phyloP scores from a whole-genome alignment of 1,140 invertebrate species.

The Tribolium madens region DNA sequence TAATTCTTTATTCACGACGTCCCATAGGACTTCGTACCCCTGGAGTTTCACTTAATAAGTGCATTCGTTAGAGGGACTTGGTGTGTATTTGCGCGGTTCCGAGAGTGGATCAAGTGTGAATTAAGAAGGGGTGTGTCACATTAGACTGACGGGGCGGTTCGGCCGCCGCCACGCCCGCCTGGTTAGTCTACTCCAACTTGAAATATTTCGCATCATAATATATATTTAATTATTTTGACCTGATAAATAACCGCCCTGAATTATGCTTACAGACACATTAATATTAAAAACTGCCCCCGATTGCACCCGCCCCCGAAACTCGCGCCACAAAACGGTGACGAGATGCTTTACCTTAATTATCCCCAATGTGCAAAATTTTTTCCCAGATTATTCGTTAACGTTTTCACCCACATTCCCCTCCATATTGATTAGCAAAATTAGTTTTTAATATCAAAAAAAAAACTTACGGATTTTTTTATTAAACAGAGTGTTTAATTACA shows the following conservation, averaged over 20 bases:
- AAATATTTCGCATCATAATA: conserved; percentile 52
- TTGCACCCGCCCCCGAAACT: neutral
- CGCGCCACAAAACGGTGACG: too few species aligned
- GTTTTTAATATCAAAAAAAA: too few species aligned
- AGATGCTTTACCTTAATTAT: too few species aligned
- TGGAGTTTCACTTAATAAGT: conserved; percentile 59
- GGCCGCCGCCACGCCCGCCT: conserved; percentile 57
- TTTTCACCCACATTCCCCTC: too few species aligned
- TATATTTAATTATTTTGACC: conserved; percentile 53
- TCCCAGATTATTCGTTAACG: too few species aligned
- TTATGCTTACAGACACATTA: conserved; percentile 15
- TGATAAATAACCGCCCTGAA: conserved; percentile 47
- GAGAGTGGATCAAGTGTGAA: conserved; percentile 58
- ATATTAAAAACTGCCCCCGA: conserved; percentile 26
- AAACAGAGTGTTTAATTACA: too few species aligned
- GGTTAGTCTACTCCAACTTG: conserved; percentile 49
- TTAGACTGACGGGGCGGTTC: conserved; percentile 51
- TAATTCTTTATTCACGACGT: conserved; percentile 56
- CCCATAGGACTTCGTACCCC: conserved; percentile 51
- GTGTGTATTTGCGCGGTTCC: conserved; percentile 52
- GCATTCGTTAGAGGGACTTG: conserved; percentile 51
- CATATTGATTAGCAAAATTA: too few species aligned
- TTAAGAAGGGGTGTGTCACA: conserved; percentile 60
- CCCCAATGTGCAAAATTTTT: too few species aligned
- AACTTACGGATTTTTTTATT: too few species aligned